Conservation (phyloP, 2,888 invertebrate genomes). For the Tachina lurida region DNA sequence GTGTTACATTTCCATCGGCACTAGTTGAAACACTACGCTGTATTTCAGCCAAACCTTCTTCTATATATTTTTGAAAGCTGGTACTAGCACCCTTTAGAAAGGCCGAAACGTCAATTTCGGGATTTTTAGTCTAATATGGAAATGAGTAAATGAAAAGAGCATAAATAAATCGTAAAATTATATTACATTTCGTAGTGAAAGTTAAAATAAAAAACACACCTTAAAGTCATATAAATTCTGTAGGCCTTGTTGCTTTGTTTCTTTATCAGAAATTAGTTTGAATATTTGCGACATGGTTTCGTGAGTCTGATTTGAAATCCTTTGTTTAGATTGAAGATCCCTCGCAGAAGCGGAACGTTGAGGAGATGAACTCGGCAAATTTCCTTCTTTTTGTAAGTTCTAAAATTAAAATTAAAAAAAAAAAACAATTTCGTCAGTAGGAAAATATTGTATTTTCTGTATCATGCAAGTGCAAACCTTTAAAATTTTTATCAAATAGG, state of each 20-base stretch:
- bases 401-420: slow-evolving; percentile 57
- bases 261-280: slow-evolving; percentile 94
- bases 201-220: slow-evolving; percentile 72
- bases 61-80: slow-evolving; percentile 82
- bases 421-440: background rate
- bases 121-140: slow-evolving; percentile 79
- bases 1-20: slow-evolving; percentile 44
- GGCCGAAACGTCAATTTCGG: slow-evolving; percentile 81
- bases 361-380: slow-evolving; percentile 82
- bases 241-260: slow-evolving; percentile 92
- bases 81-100: slow-evolving; percentile 82
- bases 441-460: background rate
- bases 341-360: slow-evolving; percentile 79
- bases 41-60: slow-evolving; percentile 82
- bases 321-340: slow-evolving; percentile 83
- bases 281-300: slow-evolving; percentile 94
- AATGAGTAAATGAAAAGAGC: background rate
- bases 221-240: slow-evolving; percentile 82
- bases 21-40: slow-evolving; percentile 74
- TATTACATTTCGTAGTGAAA: background rate
- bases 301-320: slow-evolving; percentile 91
- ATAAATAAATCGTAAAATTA: background rate
- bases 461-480: slow-evolving; percentile 83
- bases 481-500: slow-evolving; percentile 91
- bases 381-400: slow-evolving; percentile 85